Conservation (phyloP, 2,888 invertebrate species). For the Sinotaia quadrata region DNA sequence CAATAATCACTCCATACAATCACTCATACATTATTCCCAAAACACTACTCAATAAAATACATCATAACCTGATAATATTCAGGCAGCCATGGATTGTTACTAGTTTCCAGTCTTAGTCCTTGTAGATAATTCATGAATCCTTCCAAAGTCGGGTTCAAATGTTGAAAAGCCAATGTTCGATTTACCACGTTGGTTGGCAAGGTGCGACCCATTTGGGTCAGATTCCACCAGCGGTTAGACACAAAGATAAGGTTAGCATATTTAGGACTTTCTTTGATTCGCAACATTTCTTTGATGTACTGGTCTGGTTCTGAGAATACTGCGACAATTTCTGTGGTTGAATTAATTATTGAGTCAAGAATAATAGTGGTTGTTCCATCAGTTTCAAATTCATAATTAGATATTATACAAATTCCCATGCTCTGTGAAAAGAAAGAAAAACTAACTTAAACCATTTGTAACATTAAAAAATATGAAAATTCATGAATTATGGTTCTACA, state of each 20-base stretch:
- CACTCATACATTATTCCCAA: too few relatives aligned
- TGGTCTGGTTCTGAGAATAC: slow-evolving; percentile 57
- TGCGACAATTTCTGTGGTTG: slow-evolving; percentile 59
- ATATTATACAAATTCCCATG: slow-evolving; percentile 58
- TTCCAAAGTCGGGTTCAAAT: slow-evolving; percentile 28
- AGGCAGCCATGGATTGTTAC: slow-evolving; percentile 61
- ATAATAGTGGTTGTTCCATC: slow-evolving; percentile 55
- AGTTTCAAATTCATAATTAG: slow-evolving; percentile 59
- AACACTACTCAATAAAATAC: neutral
- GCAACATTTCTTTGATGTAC: slow-evolving; percentile 51
- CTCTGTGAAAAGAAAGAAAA: slow-evolving; percentile 40
- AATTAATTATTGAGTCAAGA: slow-evolving; percentile 48
- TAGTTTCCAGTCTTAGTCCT: neutral
- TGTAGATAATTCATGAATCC: slow-evolving; percentile 35
- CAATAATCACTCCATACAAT: too few relatives aligned
- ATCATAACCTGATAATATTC: slow-evolving; percentile 52
- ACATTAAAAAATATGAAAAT: too few relatives aligned
- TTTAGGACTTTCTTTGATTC: slow-evolving; percentile 37
- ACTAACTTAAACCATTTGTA: too few relatives aligned
- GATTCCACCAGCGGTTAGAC: slow-evolving; percentile 53
- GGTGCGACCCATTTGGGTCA: neutral
- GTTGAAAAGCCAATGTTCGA: slow-evolving; percentile 45
- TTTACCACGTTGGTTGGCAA: slow-evolving; percentile 18
- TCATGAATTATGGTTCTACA: too few relatives aligned
- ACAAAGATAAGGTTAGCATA: slow-evolving; percentile 46